Conservation (phyloP, 2,797 vertebrate species). For the Pseudomugil tenellus region DNA sequence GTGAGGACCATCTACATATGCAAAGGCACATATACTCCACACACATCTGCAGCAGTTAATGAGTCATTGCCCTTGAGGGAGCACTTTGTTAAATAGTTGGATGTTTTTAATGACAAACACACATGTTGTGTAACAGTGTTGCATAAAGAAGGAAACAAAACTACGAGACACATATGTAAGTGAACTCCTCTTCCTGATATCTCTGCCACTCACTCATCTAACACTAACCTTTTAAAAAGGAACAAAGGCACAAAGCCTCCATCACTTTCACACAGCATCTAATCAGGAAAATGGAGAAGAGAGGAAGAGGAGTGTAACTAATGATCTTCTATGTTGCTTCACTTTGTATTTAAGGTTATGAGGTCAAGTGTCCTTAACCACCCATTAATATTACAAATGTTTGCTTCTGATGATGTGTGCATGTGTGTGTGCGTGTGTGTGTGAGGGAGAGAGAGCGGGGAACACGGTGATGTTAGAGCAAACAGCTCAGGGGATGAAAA, state of each 20-base stretch:
- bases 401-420: too few relatives aligned
- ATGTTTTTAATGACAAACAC: conserved; percentile 59
- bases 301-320: neutral
- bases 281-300: conserved; percentile 44
- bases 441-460: neutral
- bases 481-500: conserved; percentile 41
- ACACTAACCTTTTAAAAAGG: conserved; percentile 36
- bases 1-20: neutral
- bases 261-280: conserved; percentile 34
- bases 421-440: conserved; percentile 3
- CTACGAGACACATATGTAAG: conserved; percentile 33
- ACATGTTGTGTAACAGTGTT: conserved; percentile 7
- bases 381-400: conserved; percentile 12
- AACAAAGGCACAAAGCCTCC: conserved; percentile 47
- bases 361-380: conserved; percentile 9
- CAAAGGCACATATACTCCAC: neutral
- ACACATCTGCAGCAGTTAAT: conserved; percentile 42
- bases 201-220: neutral
- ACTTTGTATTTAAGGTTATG: conserved; percentile 29
- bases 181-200: neutral
- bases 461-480: conserved; percentile 9
- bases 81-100: conserved; percentile 46
- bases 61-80: conserved; percentile 53
- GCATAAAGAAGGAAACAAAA: conserved; percentile 13
- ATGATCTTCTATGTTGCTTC: neutral